Conservation (phyloP, 2,113 vertebrate species). For the Rhizomys pruinosus region DNA sequence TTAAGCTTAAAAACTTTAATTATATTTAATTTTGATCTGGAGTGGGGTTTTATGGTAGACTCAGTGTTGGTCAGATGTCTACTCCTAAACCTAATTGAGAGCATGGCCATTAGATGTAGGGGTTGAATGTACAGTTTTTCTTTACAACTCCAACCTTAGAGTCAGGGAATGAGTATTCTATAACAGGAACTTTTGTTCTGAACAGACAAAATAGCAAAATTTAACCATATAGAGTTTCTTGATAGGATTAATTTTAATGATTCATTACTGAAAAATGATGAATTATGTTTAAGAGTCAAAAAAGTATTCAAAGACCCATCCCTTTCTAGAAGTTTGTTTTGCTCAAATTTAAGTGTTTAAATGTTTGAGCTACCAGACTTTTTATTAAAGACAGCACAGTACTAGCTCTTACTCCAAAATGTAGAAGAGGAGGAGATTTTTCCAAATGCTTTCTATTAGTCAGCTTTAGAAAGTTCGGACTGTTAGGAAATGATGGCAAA, state of each 20-base stretch:
- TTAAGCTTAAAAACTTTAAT: too few relatives aligned
- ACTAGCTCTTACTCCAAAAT: background rate
- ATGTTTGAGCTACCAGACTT: background rate
- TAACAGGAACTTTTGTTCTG: background rate
- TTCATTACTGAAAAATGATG: conserved; percentile 23
- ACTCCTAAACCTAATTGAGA: background rate
- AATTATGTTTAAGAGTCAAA: conserved; percentile 26
- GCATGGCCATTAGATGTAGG: background rate
- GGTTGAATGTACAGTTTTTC: background rate
- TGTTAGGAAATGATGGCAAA: background rate
- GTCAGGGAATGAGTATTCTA: background rate
- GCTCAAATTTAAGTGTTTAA: too few relatives aligned
- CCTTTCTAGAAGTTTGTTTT: too few relatives aligned
- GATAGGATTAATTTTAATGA: conserved; percentile 36
- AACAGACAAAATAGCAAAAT: background rate
- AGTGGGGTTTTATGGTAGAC: background rate
- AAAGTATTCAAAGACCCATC: background rate
- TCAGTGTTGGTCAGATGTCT: background rate
- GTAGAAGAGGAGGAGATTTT: background rate
- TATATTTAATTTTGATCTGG: background rate
- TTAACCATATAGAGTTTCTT: background rate
- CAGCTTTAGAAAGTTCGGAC: background rate
- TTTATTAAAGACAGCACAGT: background rate
- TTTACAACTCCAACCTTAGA: background rate
- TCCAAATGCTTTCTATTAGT: background rate